A percentile compares a stretch with the other conserved stretches of the same genome.
Conservation (phyloP, 1,140 invertebrate species). For the Psilanteris sp. region DNA sequence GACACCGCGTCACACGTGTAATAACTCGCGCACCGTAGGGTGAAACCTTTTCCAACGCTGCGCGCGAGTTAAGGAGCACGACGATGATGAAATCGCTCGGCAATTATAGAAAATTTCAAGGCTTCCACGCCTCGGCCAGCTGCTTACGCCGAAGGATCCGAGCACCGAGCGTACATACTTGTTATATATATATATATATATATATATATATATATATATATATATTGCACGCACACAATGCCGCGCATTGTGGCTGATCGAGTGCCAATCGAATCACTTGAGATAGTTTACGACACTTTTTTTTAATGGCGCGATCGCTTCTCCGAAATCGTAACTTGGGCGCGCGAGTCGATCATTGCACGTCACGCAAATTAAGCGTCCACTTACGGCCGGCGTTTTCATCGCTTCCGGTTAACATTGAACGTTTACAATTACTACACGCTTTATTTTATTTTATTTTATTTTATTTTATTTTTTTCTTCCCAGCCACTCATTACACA, state of each 20-base stretch:
- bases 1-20: constrained; percentile 15
- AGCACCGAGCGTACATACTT: too few relatives aligned
- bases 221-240: constrained; percentile 29
- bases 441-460: background rate
- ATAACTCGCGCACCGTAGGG: constrained; percentile 29
- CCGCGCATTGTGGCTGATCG: constrained; percentile 37
- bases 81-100: constrained; percentile 66
- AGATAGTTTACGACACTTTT: constrained; percentile 44
- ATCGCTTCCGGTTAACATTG: constrained; percentile 51
- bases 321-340: constrained; percentile 46
- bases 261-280: constrained; percentile 32
- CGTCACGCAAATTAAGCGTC: constrained; percentile 46
- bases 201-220: too few relatives aligned
- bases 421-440: constrained; percentile 16
- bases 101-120: constrained; percentile 73
- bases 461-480: constrained; percentile 8
- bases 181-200: too few relatives aligned
- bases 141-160: constrained; percentile 40
- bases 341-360: constrained; percentile 25
- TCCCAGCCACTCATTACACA: background rate
- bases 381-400: constrained; percentile 31
- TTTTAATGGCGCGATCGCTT: constrained; percentile 31
- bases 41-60: constrained; percentile 41
- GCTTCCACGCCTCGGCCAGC: constrained; percentile 60
- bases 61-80: constrained; percentile 42